These are phyloP conservation scores for Zenarchopterus dispar DNA, from an alignment of 2,797 vertebrate species.

Conservation along the genomic window DNA sequence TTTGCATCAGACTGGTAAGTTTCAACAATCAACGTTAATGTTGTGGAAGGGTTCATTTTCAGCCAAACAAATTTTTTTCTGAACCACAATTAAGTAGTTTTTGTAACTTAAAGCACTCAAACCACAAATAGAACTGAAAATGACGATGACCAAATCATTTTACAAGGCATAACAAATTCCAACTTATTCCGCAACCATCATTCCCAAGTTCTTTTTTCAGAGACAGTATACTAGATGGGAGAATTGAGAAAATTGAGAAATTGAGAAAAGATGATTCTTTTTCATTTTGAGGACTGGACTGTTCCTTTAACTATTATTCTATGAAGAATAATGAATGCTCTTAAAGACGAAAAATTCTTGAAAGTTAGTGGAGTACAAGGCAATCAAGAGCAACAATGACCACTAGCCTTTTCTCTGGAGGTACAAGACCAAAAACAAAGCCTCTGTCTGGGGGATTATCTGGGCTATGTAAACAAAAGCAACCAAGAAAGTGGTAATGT, in stretches of 20 bases:
- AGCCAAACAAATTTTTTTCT: not conserved
- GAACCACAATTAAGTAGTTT: not conserved
- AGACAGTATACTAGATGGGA: too few relatives aligned
- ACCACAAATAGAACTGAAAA: not conserved
- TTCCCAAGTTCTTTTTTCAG: not conserved
- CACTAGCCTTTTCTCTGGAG: constrained; percentile 57
- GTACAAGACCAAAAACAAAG: constrained; percentile 37
- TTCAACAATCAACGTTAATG: not conserved
- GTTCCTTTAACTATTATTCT: constrained; percentile 21
- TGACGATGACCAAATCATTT: too few relatives aligned
- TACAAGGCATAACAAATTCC: too few relatives aligned
- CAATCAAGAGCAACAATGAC: constrained; percentile 51
- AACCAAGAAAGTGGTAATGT: constrained; percentile 52
- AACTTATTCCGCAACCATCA: not conserved
- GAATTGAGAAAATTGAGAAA: not conserved
- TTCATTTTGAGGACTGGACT: not conserved
- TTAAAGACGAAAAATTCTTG: constrained; percentile 13
- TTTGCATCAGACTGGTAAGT: not conserved
- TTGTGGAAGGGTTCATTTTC: not conserved
- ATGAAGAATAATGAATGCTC: constrained; percentile 24
- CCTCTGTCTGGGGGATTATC: constrained; percentile 41
- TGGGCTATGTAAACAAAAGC: constrained; percentile 64
- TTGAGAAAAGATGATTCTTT: not conserved
- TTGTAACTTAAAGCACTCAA: not conserved
- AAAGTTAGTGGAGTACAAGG: constrained; percentile 16